Percentiles rank a stretch among this genome's conserved stretches.
Evolutionary conservation across 2,888 invertebrate genomes (phyloP).

Genomic region (Conomelus anceps): DNA sequence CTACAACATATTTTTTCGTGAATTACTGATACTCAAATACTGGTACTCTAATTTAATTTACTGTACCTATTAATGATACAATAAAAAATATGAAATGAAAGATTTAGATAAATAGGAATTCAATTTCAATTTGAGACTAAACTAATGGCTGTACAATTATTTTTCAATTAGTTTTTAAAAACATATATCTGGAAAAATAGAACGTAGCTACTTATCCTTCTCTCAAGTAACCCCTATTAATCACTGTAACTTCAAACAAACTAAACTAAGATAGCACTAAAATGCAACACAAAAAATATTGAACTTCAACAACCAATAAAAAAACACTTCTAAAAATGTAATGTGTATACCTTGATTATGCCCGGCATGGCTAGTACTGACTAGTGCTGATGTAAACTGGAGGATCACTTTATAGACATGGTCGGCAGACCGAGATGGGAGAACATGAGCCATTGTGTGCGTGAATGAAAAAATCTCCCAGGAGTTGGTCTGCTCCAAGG

Average conservation of each 20-base stretch:
- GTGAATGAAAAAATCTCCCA: not conserved
- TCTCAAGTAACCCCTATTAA: not conserved
- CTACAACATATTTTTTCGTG: no score
- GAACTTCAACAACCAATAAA: not conserved
- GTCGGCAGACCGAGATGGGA: not conserved
- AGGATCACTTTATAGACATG: not conserved
- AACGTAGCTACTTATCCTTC: not conserved
- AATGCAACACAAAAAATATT: not conserved
- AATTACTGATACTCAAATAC: no score
- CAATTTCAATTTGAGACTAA: no score
- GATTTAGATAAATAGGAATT: no score
- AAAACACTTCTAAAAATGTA: not conserved
- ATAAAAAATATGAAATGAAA: no score
- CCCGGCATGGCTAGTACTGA: not conserved
- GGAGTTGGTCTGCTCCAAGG: not conserved
- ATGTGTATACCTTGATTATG: not conserved
- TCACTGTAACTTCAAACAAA: not conserved
- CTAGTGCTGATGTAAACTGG: not conserved
- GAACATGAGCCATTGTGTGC: not conserved
- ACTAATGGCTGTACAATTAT: no score
- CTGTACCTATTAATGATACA: no score
- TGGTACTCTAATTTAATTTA: no score
- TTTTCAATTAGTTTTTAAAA: no score
- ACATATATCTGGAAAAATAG: no score
- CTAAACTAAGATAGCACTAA: not conserved